Conservation (phyloP, 2,888 invertebrate species). For the Macaria liturata region DNA sequence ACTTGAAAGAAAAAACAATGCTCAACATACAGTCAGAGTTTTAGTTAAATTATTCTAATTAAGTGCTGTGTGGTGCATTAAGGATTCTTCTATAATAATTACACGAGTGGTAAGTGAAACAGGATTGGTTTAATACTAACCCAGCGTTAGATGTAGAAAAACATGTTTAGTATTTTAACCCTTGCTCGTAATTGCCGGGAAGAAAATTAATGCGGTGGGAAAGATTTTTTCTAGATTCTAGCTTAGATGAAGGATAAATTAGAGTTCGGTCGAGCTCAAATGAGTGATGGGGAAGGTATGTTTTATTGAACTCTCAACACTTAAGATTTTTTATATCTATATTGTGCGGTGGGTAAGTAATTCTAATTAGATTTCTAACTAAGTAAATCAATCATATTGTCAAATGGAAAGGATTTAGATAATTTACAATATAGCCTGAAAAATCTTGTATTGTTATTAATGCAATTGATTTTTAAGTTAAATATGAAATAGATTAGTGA, state of each 20-base stretch:
- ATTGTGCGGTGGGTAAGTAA: too few relatives aligned
- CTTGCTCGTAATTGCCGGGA: constrained; percentile 34
- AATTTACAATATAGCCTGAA: too few relatives aligned
- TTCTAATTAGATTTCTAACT: too few relatives aligned
- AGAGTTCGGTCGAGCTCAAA: neutral
- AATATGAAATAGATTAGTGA: too few relatives aligned
- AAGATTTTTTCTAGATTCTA: constrained; percentile 12
- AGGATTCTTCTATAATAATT: constrained; percentile 48
- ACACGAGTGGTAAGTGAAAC: constrained; percentile 62
- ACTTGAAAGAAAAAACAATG: constrained; percentile 46
- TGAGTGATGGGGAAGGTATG: too few relatives aligned
- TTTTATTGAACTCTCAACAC: too few relatives aligned
- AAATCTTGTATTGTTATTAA: too few relatives aligned
- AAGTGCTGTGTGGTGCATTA: constrained; percentile 46
- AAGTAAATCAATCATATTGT: too few relatives aligned
- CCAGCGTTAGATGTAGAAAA: constrained; percentile 44
- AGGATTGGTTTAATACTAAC: constrained; percentile 50
- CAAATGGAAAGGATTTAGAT: too few relatives aligned
- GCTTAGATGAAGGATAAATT: neutral
- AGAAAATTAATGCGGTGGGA: constrained; percentile 23
- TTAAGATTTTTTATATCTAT: too few relatives aligned
- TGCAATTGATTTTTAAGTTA: too few relatives aligned
- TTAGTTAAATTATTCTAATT: constrained; percentile 39
- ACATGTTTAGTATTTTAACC: constrained; percentile 50
- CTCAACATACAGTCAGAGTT: constrained; percentile 38